A percentile compares a stretch with the other conserved stretches of the same genome.
Conservation (phyloP, 2,888 invertebrate species). For the Scaptomyza tumidula region DNA sequence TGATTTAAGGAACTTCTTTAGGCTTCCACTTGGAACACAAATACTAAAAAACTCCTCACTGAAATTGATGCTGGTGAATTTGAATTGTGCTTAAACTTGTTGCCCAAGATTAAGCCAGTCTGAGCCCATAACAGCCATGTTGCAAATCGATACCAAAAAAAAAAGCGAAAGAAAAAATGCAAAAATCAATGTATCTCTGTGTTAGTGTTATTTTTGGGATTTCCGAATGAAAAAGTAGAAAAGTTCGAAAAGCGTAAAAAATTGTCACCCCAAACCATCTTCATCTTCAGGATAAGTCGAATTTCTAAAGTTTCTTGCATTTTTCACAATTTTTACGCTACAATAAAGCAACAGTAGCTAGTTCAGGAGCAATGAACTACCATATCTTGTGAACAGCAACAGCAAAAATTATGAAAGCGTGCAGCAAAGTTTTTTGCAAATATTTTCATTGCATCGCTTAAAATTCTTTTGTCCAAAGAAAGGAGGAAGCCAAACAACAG, state of each 20-base stretch:
- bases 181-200: neutral
- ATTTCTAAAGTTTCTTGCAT: slow-evolving; percentile 20
- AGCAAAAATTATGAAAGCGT: neutral
- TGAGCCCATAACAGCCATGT: slow-evolving; percentile 19
- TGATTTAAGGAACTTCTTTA: neutral
- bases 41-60: neutral
- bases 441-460: slow-evolving; percentile 31
- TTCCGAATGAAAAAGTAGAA: slow-evolving; percentile 8
- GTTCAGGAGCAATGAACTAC: slow-evolving; percentile 1
- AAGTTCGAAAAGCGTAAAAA: slow-evolving; percentile 6
- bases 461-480: slow-evolving; percentile 12
- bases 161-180: neutral
- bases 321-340: slow-evolving; percentile 13
- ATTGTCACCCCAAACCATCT: slow-evolving; percentile 14
- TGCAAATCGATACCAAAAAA: slow-evolving; percentile 34
- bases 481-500: neutral
- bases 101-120: slow-evolving; percentile 10
- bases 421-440: slow-evolving; percentile 31
- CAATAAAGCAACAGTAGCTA: slow-evolving; percentile 16
- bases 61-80: neutral
- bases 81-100: neutral
- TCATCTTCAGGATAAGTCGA: slow-evolving; percentile 37
- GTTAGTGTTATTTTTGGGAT: slow-evolving; percentile 14
- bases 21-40: neutral
- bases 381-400: neutral